Base-by-base conservation (phyloP, 2,888 invertebrate genomes). In the Glaucopsyche alexis region DNA sequence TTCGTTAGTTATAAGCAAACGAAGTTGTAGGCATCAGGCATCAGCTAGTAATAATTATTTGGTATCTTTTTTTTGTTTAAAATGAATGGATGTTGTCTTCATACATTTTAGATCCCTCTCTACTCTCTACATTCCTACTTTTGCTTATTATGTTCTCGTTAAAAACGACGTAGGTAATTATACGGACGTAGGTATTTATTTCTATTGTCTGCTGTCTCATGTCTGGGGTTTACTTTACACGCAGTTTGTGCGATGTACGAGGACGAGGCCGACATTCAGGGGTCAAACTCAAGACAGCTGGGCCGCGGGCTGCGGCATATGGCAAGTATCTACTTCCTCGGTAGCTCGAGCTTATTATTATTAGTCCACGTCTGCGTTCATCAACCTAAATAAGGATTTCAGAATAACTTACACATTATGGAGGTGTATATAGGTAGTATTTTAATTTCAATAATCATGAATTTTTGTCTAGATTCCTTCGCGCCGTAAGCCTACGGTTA, bases 281-380 rank as follows among this genome's bases (percentile, higher is more conserved):
- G 19, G 16, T 16, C 38, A n/a, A 9, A 40, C 13, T 29, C 16
- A 67, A 42, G 67, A 67, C 67, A 67, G 67, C 40, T 67, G 67
- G 38, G 67, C 45, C 47, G 47, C 67, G 67, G 38, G 67, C 45
- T 19, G 47, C 67, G 45, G 67, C 67, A 67, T 67, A 67, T 67
- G 67, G 67, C 67, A 45, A 45, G 67, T 67, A 42, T 29, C 60
- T 60, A 60, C 60, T 60, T 60, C 60, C 60, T 60, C 29, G 13
- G 60, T 60, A 29, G 60, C 29, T 60, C 60, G 60, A 9, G 60
- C 13, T 60, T 60, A 60, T 60, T 60, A 60, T 60, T 60, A 60
- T 60, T 60, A 60, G 60, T 60, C 13, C 65, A 66, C 16, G n/a
- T 42, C 42, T 40, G 65, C n/a, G 42, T 42, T 14, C 65, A 66